A percentile compares a stretch with the other conserved stretches of the same genome.
Evolutionary conservation across 2,113 vertebrate genomes (phyloP).

Genomic region (Hystrix brachyura): DNA sequence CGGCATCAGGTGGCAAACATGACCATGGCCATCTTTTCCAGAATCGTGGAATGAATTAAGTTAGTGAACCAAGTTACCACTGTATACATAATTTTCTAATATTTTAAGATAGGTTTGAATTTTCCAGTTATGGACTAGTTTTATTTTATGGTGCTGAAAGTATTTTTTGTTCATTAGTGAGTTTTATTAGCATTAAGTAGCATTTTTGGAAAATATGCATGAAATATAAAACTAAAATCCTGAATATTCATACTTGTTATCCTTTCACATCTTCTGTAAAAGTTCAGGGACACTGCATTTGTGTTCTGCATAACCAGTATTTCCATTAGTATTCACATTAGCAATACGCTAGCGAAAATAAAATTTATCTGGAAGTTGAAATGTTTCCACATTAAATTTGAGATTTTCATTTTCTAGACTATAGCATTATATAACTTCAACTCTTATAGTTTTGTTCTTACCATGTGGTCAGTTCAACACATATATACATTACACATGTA

Average conservation of each 20-base stretch:
- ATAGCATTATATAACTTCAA: neutral
- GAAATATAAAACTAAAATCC: slow-evolving; percentile 19
- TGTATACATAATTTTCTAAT: neutral
- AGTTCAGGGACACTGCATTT: neutral
- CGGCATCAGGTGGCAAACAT: neutral
- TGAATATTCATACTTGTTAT: slow-evolving; percentile 54
- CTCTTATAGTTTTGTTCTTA: slow-evolving; percentile 52
- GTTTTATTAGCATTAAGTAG: slow-evolving; percentile 37
- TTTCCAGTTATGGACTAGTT: neutral
- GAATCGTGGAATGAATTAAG: neutral
- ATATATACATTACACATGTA: neutral
- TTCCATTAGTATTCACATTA: slow-evolving; percentile 53
- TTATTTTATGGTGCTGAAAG: slow-evolving; percentile 33
- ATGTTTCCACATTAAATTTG: slow-evolving; percentile 62
- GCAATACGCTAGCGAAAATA: slow-evolving; percentile 61
- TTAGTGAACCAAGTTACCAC: neutral
- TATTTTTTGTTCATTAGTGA: slow-evolving; percentile 9
- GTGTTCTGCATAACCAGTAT: neutral
- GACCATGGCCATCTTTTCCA: neutral
- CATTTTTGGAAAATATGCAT: neutral
- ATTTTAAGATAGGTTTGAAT: slow-evolving; percentile 42
- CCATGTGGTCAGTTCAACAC: neutral
- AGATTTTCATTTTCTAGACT: slow-evolving; percentile 63
- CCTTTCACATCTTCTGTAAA: slow-evolving; percentile 16
- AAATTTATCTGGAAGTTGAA: slow-evolving; percentile 56